phyloP scores from a whole-genome alignment of 2,888 invertebrate genomes.

The Drosophila kuntzei region DNA sequence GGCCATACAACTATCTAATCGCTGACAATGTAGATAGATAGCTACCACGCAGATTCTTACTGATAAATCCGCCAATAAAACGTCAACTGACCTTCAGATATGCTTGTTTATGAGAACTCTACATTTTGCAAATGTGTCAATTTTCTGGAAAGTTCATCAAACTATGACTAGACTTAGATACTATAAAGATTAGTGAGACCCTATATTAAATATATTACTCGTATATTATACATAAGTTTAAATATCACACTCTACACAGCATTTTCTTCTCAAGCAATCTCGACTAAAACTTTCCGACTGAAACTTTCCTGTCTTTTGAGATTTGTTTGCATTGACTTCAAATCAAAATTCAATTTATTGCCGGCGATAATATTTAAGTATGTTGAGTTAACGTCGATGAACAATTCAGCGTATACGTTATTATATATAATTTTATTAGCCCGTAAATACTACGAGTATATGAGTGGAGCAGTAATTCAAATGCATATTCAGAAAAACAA shows the following conservation, averaged over 20 bases:
- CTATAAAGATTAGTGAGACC: not conserved
- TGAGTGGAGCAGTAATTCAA: slow-evolving; percentile 16
- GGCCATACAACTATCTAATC: slow-evolving; percentile 37
- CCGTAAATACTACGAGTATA: slow-evolving; percentile 7
- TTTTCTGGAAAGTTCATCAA: not conserved
- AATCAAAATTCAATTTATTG: slow-evolving; percentile 33
- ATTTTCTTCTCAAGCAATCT: slow-evolving; percentile 7
- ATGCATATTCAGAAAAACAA: slow-evolving; percentile 4
- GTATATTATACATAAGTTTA: not conserved
- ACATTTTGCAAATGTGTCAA: not conserved
- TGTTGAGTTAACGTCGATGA: slow-evolving; percentile 3
- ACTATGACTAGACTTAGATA: not conserved
- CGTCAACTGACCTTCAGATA: slow-evolving; percentile 27
- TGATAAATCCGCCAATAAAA: slow-evolving; percentile 31
- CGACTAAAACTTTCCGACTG: not conserved
- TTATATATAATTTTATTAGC: slow-evolving; percentile 5
- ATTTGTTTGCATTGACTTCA: slow-evolving; percentile 1
- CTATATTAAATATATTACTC: not conserved
- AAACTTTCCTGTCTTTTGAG: not conserved
- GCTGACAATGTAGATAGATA: slow-evolving; percentile 26
- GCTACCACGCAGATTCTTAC: slow-evolving; percentile 7
- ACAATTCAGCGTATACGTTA: slow-evolving; percentile 3
- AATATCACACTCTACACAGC: not conserved
- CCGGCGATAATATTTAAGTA: slow-evolving; percentile 16
- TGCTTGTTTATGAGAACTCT: not conserved